Evolutionary conservation across 2,888 invertebrate genomes (phyloP), one percentile per base, ranked within the genome.

Genomic region (Acrocyrtus sp.): DNA sequence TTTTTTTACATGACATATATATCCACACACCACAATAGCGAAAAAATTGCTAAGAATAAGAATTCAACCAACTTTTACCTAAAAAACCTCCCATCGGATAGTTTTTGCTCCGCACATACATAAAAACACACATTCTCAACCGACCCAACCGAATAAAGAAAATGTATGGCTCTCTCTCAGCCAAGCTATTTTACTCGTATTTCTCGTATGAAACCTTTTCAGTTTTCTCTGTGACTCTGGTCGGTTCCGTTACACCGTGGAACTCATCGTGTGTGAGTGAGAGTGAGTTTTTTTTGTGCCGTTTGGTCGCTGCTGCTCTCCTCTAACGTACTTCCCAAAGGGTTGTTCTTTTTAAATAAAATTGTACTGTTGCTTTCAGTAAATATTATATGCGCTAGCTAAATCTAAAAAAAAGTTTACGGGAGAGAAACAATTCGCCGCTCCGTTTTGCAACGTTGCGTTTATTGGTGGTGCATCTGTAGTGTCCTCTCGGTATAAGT

Each of bases 151-250:
- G n/a, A n/a, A n/a, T n/a, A n/a, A n/a, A n/a, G n/a, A n/a, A n/a
- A n/a, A n/a, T n/a, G n/a, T n/a, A n/a, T n/a, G n/a, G n/a, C n/a
- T n/a, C n/a, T n/a, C n/a, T n/a, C 47, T 17, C 17, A 47, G 19
- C 21, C 8, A 21, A 21, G 47, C 58, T 67, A 67, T 67, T 67
- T 67, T 67, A 58, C 51, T 34, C 51, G 67, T 67, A 67, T 58
- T 67, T 58, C 67, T 47, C 45, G 41, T 22, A 34, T 17, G 57
- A 56, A 67, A 58, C 56, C 67, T 48, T 67, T 67, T 67, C 67
- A 67, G 67, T 67, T 67, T 67, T 67, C 67, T 43, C 58, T 67
- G 43, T 67, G 67, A 67, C 67, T 67, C 67, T 43, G 58, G 51
- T 50, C 43, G 17, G 67, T 58, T 58, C 41, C 56, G 56, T 26